Conservation (phyloP, 2,797 vertebrate genomes). For the Alca torda region DNA sequence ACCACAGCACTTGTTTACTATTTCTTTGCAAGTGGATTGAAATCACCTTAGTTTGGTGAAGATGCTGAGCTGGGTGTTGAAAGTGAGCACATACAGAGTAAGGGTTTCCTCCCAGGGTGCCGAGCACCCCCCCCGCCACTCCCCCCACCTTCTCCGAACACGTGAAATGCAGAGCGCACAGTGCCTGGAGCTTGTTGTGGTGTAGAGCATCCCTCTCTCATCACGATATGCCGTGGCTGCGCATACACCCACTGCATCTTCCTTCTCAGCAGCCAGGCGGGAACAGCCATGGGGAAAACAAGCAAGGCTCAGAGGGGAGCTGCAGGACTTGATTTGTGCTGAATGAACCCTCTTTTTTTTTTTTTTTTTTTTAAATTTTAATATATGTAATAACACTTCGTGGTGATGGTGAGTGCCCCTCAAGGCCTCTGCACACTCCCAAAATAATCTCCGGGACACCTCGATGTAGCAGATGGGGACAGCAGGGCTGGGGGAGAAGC, state of each 20-base stretch:
- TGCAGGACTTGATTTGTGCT: background rate
- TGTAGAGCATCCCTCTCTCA: background rate
- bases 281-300: background rate
- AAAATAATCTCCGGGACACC: background rate
- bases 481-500: background rate
- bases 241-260: rapidly evolving
- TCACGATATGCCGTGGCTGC: background rate
- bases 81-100: background rate
- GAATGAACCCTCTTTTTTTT: background rate
- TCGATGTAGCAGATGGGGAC: background rate
- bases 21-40: background rate
- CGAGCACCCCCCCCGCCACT: background rate
- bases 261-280: background rate
- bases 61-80: background rate
- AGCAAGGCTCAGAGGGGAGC: background rate
- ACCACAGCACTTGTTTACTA: background rate
- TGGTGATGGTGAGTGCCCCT: rapidly evolving
- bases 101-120: background rate
- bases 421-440: background rate
- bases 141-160: too few relatives aligned
- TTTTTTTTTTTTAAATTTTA: background rate
- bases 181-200: background rate
- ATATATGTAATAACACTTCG: rapidly evolving
- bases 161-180: background rate
- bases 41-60: background rate